These are phyloP conservation scores for Cricetomys ansorgei DNA, from an alignment of 2,113 vertebrate species.

Conservation along the genomic window DNA sequence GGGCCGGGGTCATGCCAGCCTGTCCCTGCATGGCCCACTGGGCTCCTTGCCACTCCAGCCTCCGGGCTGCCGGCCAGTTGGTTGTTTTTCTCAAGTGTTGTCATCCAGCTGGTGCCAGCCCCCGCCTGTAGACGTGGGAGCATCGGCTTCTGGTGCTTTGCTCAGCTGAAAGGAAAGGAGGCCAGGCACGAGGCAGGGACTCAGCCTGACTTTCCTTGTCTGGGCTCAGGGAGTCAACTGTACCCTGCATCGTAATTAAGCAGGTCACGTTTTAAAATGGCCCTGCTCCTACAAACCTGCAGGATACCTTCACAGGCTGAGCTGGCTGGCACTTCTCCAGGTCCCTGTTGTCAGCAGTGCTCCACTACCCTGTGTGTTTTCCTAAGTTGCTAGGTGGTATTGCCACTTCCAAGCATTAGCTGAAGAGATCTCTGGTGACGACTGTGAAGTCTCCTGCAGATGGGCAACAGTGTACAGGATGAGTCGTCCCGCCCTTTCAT, in stretches of 20 bases:
- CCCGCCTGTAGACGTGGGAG: background rate
- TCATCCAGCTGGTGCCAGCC: background rate
- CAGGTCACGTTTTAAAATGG: background rate
- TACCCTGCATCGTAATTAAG: background rate
- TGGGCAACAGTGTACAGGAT: background rate
- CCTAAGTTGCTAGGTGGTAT: background rate
- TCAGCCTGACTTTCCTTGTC: background rate
- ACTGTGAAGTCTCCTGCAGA: background rate
- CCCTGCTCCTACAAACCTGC: background rate
- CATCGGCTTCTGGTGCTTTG: background rate
- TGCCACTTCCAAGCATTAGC: background rate
- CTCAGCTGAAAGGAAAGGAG: background rate
- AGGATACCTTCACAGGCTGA: rapidly evolving
- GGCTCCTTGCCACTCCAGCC: background rate
- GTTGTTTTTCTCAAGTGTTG: background rate
- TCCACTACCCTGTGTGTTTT: background rate
- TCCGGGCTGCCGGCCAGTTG: background rate
- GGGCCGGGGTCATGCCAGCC: background rate
- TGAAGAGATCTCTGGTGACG: background rate
- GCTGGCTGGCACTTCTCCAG: background rate
- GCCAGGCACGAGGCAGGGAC: background rate
- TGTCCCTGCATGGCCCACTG: background rate
- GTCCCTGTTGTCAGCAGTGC: rapidly evolving
- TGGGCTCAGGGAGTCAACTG: background rate
- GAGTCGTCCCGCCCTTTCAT: background rate